Evolutionary conservation across 2,797 vertebrate genomes (phyloP).

Genomic region (Merluccius polli): DNA sequence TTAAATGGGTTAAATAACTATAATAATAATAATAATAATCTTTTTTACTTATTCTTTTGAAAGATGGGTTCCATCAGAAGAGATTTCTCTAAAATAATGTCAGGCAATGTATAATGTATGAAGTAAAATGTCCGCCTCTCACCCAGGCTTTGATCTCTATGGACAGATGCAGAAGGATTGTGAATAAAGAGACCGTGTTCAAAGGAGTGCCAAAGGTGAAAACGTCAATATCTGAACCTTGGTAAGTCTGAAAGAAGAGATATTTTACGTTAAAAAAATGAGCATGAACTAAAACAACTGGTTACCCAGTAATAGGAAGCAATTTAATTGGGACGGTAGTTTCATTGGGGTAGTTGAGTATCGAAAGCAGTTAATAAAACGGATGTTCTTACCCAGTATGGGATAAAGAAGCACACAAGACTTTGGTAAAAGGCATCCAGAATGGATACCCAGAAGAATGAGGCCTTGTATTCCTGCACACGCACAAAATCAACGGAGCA

Average conservation of each 20-base stretch:
- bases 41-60: neutral
- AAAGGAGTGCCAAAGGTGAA: constrained; percentile 88
- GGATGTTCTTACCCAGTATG: constrained; percentile 81
- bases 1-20: neutral
- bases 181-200: constrained; percentile 85
- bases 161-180: constrained; percentile 88
- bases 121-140: constrained; percentile 42
- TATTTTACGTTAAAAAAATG: neutral
- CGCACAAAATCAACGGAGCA: neutral
- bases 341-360: neutral
- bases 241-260: constrained; percentile 72
- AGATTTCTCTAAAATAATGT: neutral
- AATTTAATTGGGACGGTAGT: neutral
- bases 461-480: constrained; percentile 79
- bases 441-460: constrained; percentile 83
- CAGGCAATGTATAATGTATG: constrained; percentile 13
- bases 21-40: neutral
- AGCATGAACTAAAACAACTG: neutral
- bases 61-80: neutral
- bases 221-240: constrained; percentile 81
- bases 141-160: constrained; percentile 96
- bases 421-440: constrained; percentile 94
- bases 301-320: neutral
- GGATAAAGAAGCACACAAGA: constrained; percentile 90
- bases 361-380: too few species aligned